Base-by-base conservation (phyloP, 2,888 invertebrate species). In the Agonopterix alstromeriana region DNA sequence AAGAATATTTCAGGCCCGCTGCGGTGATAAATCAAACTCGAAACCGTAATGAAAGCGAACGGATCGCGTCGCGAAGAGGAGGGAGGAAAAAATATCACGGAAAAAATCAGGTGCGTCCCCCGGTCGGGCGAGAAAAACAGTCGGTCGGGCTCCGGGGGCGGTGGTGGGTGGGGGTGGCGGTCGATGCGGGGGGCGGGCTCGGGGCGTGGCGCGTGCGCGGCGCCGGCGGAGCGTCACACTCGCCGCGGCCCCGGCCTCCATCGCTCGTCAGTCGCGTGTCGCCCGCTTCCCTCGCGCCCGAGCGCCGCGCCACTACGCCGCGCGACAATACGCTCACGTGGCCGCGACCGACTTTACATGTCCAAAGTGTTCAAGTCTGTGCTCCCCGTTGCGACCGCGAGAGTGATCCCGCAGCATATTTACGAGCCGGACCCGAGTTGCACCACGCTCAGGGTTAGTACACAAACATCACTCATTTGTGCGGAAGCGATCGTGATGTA, bases 31-130 rank as follows among this genome's bases (percentile, higher is more conserved):
- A 88, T 88, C 88, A 87, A 88, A 88, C 88, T 87, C 82, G 85
- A 87, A 84, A 86, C 86, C 88, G 85, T 87, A 88, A 88, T 88
- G 87, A 88, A 88, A 88, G 87, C 87, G 87, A 88, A 86, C 87
- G 87, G 87, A 87, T 87, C 86, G 86, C 86, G 86, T 85, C 85
- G 87, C 84, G 84, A 83, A 82, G 83, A 82, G 82, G 79, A 81
- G 77, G 83, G 84, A 83, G 87, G 85, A 85, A 86, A 86, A 88
- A 88, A 86, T 87, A 87, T 87, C 87, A 86, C 86, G 86, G 87
- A 86, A 88, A 88, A 87, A 88, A 88, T 87, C 87, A 87, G 87
- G 87, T 88, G 87, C 86, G 84, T 84, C 86, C 84, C 85, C 85
- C 83, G 82, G 78, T 81, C 82, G 85, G 79, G 79, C 76, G 77